phyloP scores from a whole-genome alignment of 2,113 vertebrate genomes.

The Elephas maximus region DNA sequence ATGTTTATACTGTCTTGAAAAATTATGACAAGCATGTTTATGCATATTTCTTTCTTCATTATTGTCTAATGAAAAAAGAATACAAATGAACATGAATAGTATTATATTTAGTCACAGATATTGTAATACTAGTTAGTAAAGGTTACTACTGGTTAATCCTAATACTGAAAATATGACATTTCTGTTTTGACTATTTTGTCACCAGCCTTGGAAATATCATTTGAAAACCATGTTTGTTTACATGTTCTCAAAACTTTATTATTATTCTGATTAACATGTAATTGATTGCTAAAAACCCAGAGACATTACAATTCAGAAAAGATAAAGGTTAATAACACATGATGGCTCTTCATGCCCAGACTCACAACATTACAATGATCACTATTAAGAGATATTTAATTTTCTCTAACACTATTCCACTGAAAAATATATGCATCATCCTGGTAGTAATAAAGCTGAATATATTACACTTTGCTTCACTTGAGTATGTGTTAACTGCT shows the following conservation, averaged over 20 bases:
- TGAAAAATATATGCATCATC: background rate
- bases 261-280: background rate
- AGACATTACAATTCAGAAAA: background rate
- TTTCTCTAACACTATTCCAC: background rate
- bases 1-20: background rate
- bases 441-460: background rate
- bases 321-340: background rate
- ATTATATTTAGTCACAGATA: background rate
- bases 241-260: background rate
- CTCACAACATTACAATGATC: background rate
- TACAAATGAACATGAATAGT: background rate
- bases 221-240: background rate
- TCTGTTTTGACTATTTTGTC: background rate
- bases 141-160: background rate
- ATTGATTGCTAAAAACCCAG: background rate
- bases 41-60: background rate
- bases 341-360: background rate
- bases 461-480: background rate
- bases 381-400: conserved; percentile 3
- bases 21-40: background rate
- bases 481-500: background rate
- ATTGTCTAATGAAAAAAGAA: background rate
- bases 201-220: background rate
- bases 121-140: background rate
- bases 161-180: background rate